phyloP scores from a whole-genome alignment of 2,113 vertebrate genomes.

The Collichthys lucidus region DNA sequence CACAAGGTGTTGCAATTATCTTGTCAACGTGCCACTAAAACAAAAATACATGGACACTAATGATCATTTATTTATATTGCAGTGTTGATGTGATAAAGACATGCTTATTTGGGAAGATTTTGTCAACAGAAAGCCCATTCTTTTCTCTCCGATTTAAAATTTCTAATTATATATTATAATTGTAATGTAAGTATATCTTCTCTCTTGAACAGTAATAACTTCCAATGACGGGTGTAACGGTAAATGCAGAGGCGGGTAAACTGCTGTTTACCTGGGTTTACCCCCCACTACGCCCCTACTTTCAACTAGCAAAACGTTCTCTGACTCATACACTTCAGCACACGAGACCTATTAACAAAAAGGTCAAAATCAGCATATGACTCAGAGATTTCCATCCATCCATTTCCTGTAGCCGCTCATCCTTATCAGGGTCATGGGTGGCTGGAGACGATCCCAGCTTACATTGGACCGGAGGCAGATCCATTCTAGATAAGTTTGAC shows the following conservation, averaged over 20 bases:
- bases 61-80: not conserved
- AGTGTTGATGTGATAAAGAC: not conserved
- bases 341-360: not conserved
- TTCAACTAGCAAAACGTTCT: not conserved
- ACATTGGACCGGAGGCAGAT: too few relatives aligned
- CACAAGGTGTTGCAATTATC: not conserved
- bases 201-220: not conserved
- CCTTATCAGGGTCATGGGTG: too few relatives aligned
- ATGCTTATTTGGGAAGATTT: not conserved
- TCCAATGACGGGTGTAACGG: not conserved
- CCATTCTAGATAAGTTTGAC: too few relatives aligned
- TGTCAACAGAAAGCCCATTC: not conserved
- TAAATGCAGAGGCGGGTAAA: too few relatives aligned
- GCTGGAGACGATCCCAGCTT: too few relatives aligned
- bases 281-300: too few relatives aligned
- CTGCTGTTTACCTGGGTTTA: too few relatives aligned
- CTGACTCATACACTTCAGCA: too few relatives aligned
- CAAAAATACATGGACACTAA: not conserved
- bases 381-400: not conserved
- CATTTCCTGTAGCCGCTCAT: too few relatives aligned
- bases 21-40: not conserved
- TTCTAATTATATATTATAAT: not conserved
- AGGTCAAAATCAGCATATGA: not conserved
- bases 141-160: not conserved
- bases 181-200: not conserved